phyloP scores from a whole-genome alignment of 2,888 invertebrate species.

The Callosobruchus maculatus region DNA sequence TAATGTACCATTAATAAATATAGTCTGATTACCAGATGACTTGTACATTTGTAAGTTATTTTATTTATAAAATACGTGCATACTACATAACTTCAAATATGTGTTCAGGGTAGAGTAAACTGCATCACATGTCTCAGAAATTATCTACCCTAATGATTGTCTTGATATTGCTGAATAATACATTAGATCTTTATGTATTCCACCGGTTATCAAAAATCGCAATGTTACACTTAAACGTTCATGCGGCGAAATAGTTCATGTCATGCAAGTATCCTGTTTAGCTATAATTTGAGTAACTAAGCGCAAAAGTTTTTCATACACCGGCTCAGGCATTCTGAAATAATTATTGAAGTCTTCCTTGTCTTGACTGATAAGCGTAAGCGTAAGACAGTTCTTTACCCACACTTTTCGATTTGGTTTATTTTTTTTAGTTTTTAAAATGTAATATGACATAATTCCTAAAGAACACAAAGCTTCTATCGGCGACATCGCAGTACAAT shows the following conservation, averaged over 20 bases:
- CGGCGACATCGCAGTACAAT: too few relatives aligned
- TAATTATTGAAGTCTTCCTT: conserved; percentile 1
- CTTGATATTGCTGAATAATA: conserved; percentile 9
- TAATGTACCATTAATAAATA: too few relatives aligned
- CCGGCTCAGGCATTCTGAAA: conserved; percentile 2
- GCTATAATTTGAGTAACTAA: too few relatives aligned
- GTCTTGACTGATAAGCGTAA: neutral
- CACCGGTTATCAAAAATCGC: conserved; percentile 3
- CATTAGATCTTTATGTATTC: conserved; percentile 3
- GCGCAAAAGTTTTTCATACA: too few relatives aligned
- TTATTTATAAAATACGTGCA: neutral
- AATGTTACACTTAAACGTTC: conserved; percentile 6
- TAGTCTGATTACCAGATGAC: too few relatives aligned
- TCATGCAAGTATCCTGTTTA: conserved; percentile 1
- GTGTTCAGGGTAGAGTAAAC: conserved; percentile 5
- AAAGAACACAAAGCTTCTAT: too few relatives aligned
- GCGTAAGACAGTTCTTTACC: too few relatives aligned
- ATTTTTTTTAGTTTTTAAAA: too few relatives aligned
- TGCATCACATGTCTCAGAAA: conserved; percentile 10
- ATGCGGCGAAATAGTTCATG: conserved; percentile 5
- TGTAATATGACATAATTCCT: too few relatives aligned
- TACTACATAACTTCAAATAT: conserved; percentile 11
- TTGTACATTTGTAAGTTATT: too few relatives aligned
- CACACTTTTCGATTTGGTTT: too few relatives aligned
- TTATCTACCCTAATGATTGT: conserved; percentile 6